phyloP scores from a whole-genome alignment of 2,888 invertebrate species.

The Hirtodrosophila trivittata region DNA sequence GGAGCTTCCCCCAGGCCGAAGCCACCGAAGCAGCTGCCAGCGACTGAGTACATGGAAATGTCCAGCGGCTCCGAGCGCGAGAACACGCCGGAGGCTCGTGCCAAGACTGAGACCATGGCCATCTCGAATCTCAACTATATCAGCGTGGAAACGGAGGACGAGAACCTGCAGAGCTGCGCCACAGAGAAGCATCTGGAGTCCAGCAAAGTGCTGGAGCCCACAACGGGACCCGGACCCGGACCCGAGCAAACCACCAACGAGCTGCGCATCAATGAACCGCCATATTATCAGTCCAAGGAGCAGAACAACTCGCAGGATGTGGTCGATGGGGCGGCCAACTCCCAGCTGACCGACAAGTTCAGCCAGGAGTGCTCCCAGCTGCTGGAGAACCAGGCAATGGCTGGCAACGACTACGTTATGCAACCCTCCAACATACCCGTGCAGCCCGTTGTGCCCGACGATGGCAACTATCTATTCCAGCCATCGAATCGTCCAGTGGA shows the following conservation, averaged over 20 bases:
- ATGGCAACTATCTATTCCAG: constrained; percentile 82
- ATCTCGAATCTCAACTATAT: constrained; percentile 83
- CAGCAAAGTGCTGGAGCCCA: constrained; percentile 73
- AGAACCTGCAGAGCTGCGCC: constrained; percentile 78
- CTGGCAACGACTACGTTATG: constrained; percentile 85
- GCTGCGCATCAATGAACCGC: constrained; percentile 83
- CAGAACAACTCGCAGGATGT: constrained; percentile 77
- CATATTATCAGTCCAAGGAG: constrained; percentile 83
- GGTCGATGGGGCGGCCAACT: constrained; percentile 65
- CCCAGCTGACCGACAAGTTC: constrained; percentile 81
- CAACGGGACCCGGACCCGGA: constrained; percentile 73
- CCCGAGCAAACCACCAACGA: constrained; percentile 82
- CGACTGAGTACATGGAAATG: constrained; percentile 84
- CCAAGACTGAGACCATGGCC: constrained; percentile 80
- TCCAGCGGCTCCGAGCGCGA: constrained; percentile 83
- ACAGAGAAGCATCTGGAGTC: constrained; percentile 81
- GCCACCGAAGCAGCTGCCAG: constrained; percentile 80
- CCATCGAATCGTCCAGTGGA: constrained; percentile 83
- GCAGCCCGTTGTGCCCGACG: constrained; percentile 82
- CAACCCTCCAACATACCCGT: constrained; percentile 88
- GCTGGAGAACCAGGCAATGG: constrained; percentile 78
- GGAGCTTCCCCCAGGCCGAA: constrained; percentile 84
- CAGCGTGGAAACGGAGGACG: constrained; percentile 82
- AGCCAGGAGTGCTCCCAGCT: constrained; percentile 83
- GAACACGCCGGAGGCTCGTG: constrained; percentile 74